Evolutionary conservation across 2,888 invertebrate genomes (phyloP).

Genomic region (Cheilosia variabilis): DNA sequence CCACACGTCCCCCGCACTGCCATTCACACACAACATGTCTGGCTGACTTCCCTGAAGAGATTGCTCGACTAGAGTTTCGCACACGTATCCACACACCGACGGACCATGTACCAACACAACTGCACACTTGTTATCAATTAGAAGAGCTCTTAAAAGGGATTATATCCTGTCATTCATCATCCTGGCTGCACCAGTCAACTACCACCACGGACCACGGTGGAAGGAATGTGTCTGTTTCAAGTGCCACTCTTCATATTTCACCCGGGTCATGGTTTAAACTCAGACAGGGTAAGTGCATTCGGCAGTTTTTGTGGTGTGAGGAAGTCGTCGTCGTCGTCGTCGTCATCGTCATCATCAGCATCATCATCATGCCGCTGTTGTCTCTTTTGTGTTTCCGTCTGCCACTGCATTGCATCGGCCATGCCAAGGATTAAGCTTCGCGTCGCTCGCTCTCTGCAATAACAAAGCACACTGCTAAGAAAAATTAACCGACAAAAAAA

Average conservation of each 20-base stretch:
- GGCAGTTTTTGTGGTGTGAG: constrained; percentile 54
- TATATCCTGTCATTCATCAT: constrained; percentile 75
- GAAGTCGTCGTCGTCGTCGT: constrained; percentile 33
- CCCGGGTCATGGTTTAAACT: constrained; percentile 73
- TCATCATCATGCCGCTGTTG: constrained; percentile 9
- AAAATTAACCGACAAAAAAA: constrained; percentile 30
- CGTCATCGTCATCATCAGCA: constrained; percentile 4
- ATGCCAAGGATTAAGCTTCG: constrained; percentile 64
- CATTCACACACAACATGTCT: constrained; percentile 51
- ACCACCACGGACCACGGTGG: constrained; percentile 49
- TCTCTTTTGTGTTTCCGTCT: constrained; percentile 65
- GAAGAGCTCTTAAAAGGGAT: constrained; percentile 74
- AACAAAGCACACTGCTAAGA: constrained; percentile 27
- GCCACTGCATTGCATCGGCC: constrained; percentile 41
- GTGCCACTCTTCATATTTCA: constrained; percentile 74
- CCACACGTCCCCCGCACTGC: constrained; percentile 16
- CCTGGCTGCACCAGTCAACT: constrained; percentile 65
- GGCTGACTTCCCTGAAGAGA: constrained; percentile 64
- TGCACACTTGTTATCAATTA: constrained; percentile 72
- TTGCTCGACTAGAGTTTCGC: constrained; percentile 53
- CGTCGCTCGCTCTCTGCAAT: constrained; percentile 43
- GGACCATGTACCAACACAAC: constrained; percentile 24
- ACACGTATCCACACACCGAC: constrained; percentile 33
- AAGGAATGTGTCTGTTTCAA: constrained; percentile 74
- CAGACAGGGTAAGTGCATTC: constrained; percentile 74